phyloP scores from a whole-genome alignment of 2,888 invertebrate genomes.

The Nomada flava region DNA sequence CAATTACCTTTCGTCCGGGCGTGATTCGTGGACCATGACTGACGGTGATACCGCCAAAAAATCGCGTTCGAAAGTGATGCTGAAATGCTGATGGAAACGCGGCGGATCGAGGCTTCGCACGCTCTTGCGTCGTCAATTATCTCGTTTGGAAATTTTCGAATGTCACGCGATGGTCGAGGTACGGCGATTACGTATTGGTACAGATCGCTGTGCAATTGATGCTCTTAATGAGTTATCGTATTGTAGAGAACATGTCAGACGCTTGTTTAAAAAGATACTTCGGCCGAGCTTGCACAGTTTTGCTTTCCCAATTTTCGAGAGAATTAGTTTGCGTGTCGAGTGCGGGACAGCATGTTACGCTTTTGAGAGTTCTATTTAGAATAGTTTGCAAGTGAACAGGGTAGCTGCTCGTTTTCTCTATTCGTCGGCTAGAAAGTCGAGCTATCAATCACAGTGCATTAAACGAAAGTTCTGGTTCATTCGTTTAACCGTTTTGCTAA shows the following conservation, averaged over 20 bases:
- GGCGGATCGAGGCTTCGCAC: constrained; percentile 51
- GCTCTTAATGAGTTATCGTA: not conserved
- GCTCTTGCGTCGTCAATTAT: constrained; percentile 9
- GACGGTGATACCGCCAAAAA: constrained; percentile 32
- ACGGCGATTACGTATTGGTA: not conserved
- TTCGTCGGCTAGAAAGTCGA: constrained; percentile 34
- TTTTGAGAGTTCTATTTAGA: not conserved
- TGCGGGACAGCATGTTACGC: constrained; percentile 3
- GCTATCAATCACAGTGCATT: not conserved
- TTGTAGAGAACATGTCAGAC: not conserved
- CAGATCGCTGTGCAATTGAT: not conserved
- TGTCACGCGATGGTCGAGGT: not conserved
- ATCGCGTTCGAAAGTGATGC: constrained; percentile 41
- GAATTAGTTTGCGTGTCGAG: not conserved
- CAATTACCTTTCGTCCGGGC: constrained; percentile 65
- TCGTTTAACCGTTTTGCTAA: not conserved
- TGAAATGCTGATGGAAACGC: constrained; percentile 48
- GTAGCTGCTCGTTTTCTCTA: constrained; percentile 8
- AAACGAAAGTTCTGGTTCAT: not conserved
- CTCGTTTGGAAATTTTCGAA: not conserved
- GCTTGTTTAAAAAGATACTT: not conserved
- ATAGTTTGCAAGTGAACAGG: not conserved
- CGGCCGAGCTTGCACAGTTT: too few relatives aligned
- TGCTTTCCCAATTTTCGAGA: too few relatives aligned
- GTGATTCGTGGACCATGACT: constrained; percentile 65